These are phyloP conservation scores for Agrochola litura DNA, from an alignment of 2,888 invertebrate genomes.

Conservation along the genomic window DNA sequence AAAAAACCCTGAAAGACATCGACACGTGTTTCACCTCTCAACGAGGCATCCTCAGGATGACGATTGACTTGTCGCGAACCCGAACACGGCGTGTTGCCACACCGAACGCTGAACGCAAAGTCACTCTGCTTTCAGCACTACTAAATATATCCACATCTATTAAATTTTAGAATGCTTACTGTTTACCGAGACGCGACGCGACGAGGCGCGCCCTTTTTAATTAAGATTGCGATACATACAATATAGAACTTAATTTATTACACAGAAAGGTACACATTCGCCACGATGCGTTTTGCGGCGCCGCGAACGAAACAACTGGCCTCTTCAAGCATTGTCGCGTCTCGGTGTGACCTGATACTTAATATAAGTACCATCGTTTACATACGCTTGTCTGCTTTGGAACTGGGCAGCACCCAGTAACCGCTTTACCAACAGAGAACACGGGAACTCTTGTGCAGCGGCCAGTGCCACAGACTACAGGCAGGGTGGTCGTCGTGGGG, in stretches of 20 bases:
- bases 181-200: not conserved
- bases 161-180: not conserved
- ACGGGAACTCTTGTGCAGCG: conserved; percentile 85
- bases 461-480: conserved; percentile 83
- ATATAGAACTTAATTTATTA: not conserved
- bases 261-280: not conserved
- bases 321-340: not conserved
- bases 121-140: no score
- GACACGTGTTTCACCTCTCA: no score
- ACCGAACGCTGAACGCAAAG: no score
- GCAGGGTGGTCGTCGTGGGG: conserved; percentile 71
- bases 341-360: not conserved
- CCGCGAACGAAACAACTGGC: not conserved
- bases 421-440: conserved; percentile 80
- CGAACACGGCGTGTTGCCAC: no score
- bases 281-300: not conserved
- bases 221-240: not conserved
- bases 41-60: no score
- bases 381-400: conserved; percentile 68
- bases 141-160: no score
- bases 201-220: not conserved
- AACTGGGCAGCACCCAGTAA: conserved; percentile 55
- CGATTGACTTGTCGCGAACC: no score
- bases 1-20: no score
- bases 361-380: conserved; percentile 47